Evolutionary conservation across 2,113 vertebrate species (phyloP).

Genomic region (Psittacara wagleri): DNA sequence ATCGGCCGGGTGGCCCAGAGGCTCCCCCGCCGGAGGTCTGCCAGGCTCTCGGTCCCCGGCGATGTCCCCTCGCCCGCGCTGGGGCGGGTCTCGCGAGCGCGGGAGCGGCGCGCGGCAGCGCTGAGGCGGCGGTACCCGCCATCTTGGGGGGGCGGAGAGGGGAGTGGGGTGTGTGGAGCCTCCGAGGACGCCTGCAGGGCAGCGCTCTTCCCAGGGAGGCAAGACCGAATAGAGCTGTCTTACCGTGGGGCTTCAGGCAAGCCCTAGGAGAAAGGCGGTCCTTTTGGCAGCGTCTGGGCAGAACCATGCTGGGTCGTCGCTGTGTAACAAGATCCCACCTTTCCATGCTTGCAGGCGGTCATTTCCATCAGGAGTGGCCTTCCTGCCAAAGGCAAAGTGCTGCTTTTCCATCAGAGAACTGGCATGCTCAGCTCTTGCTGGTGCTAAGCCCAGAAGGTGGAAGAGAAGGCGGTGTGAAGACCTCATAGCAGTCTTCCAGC

Average conservation of each 20-base stretch:
- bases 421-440: fast-evolving
- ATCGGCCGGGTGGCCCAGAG: background rate
- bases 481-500: background rate
- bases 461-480: background rate
- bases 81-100: background rate
- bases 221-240: too few relatives aligned
- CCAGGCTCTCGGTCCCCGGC: background rate
- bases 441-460: too few relatives aligned
- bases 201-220: fast-evolving
- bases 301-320: fast-evolving
- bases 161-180: background rate
- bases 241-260: fast-evolving
- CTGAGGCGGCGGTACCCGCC: background rate
- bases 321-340: background rate
- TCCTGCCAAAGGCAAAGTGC: background rate
- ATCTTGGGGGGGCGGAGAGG: background rate
- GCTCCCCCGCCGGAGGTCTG: background rate
- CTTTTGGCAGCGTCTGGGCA: background rate
- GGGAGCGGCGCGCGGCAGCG: background rate
- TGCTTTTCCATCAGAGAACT: background rate
- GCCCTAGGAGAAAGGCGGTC: background rate
- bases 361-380: background rate
- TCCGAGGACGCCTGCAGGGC: fast-evolving
- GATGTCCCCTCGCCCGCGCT: background rate
- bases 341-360: fast-evolving